Conservation (phyloP, 2,113 vertebrate species). For the Gobius niger region DNA sequence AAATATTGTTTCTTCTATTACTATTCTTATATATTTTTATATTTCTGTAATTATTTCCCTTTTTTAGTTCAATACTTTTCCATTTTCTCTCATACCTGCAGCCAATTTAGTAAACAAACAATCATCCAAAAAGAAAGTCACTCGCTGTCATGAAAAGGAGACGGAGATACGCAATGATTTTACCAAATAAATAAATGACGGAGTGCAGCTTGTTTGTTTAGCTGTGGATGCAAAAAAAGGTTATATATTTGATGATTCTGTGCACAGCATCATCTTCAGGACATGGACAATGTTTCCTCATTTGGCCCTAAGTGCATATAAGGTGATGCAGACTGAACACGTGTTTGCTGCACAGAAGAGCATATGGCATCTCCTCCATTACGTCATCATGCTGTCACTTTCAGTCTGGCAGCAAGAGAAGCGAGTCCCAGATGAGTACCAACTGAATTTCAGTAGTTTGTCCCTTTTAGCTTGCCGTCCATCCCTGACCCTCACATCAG, state of each 20-base stretch:
- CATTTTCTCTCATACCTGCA: not conserved
- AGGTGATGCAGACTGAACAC: constrained; percentile 45
- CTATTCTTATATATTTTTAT: too few species aligned
- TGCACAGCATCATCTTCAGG: constrained; percentile 22
- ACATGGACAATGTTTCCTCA: constrained; percentile 28
- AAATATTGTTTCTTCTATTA: too few species aligned
- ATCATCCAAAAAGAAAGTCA: constrained; percentile 3
- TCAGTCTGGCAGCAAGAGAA: constrained; percentile 60
- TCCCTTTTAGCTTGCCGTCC: constrained; percentile 45
- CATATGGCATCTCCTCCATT: constrained; percentile 59
- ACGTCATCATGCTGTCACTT: constrained; percentile 63
- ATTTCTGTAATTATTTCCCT: not conserved
- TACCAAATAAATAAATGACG: constrained; percentile 19
- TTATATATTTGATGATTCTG: constrained; percentile 8
- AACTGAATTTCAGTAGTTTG: constrained; percentile 29
- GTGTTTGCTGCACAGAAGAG: constrained; percentile 48
- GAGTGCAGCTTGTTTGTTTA: constrained; percentile 11
- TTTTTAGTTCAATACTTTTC: not conserved
- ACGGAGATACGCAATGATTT: constrained; percentile 27
- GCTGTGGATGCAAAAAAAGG: constrained; percentile 1
- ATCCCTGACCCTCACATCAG: constrained; percentile 32
- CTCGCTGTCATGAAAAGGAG: not conserved
- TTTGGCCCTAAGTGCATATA: constrained; percentile 43
- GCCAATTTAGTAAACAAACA: constrained; percentile 1
- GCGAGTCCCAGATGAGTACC: constrained; percentile 44